These are phyloP conservation scores for Pardosa pseudoannulata DNA, from an alignment of 2,888 invertebrate species.

Conservation along the genomic window DNA sequence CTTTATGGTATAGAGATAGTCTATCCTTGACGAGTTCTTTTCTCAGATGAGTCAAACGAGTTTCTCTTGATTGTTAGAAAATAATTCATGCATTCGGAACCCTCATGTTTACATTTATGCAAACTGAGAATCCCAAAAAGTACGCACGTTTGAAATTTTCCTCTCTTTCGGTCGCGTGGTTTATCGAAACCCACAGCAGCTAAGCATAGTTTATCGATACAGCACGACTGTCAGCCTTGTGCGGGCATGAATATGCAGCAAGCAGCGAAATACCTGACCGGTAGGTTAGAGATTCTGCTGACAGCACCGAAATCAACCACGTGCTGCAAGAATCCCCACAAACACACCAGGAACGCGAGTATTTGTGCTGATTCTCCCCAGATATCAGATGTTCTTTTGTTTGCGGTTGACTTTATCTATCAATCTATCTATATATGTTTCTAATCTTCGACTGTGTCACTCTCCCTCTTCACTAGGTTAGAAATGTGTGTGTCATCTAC, in stretches of 20 bases:
- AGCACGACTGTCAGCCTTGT: not conserved
- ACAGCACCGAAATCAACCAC: conserved; percentile 17
- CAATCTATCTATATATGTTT: not conserved
- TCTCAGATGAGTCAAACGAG: too few relatives aligned
- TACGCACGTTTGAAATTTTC: not conserved
- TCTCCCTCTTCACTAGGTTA: too few relatives aligned
- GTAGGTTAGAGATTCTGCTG: conserved; percentile 32
- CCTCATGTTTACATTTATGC: not conserved
- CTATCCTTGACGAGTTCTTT: too few relatives aligned
- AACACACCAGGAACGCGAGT: not conserved
- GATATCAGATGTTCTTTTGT: not conserved
- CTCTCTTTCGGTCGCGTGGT: not conserved
- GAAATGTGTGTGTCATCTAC: too few relatives aligned
- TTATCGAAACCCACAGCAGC: conserved; percentile 2
- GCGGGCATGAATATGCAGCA: not conserved
- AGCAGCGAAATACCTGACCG: not conserved
- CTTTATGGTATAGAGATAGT: too few relatives aligned
- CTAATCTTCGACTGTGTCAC: too few relatives aligned
- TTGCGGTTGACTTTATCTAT: not conserved
- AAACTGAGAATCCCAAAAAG: not conserved
- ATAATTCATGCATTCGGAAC: too few relatives aligned
- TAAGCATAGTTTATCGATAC: not conserved
- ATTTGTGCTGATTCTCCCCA: conserved; percentile 18
- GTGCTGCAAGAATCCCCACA: conserved; percentile 21
- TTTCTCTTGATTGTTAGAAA: too few relatives aligned